Percentiles rank a stretch among this genome's conserved stretches.
These are phyloP conservation scores for Boloria selene DNA, from an alignment of 2,888 invertebrate genomes.

Conservation along the genomic window DNA sequence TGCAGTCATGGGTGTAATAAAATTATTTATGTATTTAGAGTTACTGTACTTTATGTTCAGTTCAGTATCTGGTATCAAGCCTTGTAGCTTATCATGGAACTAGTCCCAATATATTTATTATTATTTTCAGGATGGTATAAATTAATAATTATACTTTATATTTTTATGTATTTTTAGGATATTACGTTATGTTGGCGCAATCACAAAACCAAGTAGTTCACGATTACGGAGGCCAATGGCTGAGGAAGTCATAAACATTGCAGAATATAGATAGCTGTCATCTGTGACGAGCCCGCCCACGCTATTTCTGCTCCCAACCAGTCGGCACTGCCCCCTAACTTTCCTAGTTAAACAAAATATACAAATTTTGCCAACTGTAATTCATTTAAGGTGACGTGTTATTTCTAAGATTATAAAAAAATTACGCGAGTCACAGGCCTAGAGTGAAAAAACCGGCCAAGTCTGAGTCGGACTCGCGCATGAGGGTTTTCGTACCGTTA, in stretches of 20 bases:
- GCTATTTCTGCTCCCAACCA: conserved; percentile 76
- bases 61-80: too few species aligned
- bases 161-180: too few species aligned
- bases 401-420: conserved; percentile 20
- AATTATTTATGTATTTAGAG: too few species aligned
- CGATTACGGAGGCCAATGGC: conserved; percentile 68
- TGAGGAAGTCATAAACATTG: conserved; percentile 80
- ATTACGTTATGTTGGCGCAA: conserved; percentile 11
- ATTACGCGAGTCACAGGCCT: too few species aligned
- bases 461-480: too few species aligned
- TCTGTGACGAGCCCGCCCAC: conserved; percentile 77
- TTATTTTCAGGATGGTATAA: not conserved
- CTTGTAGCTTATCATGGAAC: too few species aligned
- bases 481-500: too few species aligned
- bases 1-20: too few species aligned
- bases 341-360: conserved; percentile 23
- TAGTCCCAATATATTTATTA: too few species aligned
- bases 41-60: too few species aligned
- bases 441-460: too few species aligned
- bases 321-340: conserved; percentile 50
- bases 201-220: conserved; percentile 21
- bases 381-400: conserved; percentile 14
- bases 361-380: conserved; percentile 7
- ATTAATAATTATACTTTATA: too few species aligned
- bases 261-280: conserved; percentile 74